Evolutionary conservation across 2,113 vertebrate species (phyloP).

Genomic region (Cebidichthys violaceus): DNA sequence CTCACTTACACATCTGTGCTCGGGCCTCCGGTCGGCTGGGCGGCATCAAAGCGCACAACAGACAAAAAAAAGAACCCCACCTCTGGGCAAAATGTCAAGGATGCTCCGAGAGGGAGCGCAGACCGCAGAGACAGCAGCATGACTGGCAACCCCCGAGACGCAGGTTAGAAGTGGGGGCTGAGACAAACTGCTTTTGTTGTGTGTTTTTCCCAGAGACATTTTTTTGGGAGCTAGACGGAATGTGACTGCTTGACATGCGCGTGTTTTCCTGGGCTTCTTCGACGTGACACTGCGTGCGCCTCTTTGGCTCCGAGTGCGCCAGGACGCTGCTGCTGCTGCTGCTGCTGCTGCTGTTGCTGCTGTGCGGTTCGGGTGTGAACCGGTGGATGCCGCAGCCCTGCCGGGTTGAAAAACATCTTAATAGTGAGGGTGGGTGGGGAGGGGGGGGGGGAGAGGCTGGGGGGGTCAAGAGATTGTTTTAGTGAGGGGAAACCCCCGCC

Average conservation of each 20-base stretch:
- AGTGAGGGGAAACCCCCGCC: slow-evolving; percentile 33
- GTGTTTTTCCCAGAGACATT: no score
- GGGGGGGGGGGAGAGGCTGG: not conserved
- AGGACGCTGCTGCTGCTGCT: slow-evolving; percentile 43
- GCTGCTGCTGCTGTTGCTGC: slow-evolving; percentile 18
- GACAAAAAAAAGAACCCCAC: not conserved
- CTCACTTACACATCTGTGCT: not conserved
- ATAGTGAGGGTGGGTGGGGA: not conserved
- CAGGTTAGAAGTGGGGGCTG: not conserved
- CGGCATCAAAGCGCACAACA: slow-evolving; percentile 5
- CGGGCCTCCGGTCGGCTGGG: slow-evolving; percentile 30
- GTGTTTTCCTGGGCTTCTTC: slow-evolving; percentile 23
- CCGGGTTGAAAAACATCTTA: slow-evolving; percentile 25
- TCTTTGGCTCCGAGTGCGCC: slow-evolving; percentile 23
- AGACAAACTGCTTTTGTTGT: not conserved
- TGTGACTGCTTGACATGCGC: slow-evolving; percentile 14
- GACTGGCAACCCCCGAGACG: slow-evolving; percentile 19
- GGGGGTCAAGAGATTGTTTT: slow-evolving; percentile 24
- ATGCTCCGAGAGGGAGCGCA: slow-evolving; percentile 49
- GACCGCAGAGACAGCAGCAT: slow-evolving; percentile 14
- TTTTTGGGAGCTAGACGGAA: not conserved
- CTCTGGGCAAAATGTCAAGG: slow-evolving; percentile 57
- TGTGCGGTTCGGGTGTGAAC: slow-evolving; percentile 31
- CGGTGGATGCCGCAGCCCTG: slow-evolving; percentile 47
- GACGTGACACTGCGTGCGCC: slow-evolving; percentile 55